phyloP scores from a whole-genome alignment of 2,888 invertebrate species.

The Trichopria drosophilae region DNA sequence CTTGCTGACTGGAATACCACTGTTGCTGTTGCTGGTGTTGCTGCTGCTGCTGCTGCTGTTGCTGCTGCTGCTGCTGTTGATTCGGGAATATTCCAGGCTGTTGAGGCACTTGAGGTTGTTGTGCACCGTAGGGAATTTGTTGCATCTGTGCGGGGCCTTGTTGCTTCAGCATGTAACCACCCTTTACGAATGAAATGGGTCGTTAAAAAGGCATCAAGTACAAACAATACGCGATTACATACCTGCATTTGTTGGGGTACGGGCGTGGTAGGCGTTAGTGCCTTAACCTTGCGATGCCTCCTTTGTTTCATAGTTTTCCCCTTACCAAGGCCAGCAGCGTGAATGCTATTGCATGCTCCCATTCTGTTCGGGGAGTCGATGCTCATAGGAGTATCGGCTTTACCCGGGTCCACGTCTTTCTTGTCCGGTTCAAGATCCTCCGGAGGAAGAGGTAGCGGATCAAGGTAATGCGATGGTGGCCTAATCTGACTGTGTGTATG shows the following conservation, averaged over 20 bases:
- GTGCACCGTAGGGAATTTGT: constrained; percentile 50
- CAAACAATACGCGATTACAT: too few species aligned
- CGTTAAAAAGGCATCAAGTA: too few species aligned
- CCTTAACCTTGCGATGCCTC: constrained; percentile 61
- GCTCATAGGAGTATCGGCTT: constrained; percentile 68
- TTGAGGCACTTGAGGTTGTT: constrained; percentile 53
- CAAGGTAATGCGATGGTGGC: constrained; percentile 83
- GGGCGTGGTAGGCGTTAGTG: constrained; percentile 53
- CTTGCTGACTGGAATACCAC: constrained; percentile 54
- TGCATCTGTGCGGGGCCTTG: constrained; percentile 48
- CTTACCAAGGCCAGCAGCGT: constrained; percentile 63
- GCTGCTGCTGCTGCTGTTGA: constrained; percentile 57
- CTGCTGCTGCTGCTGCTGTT: too few species aligned
- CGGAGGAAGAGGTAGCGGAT: constrained; percentile 86
- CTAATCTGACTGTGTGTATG: constrained; percentile 90
- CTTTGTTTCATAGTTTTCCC: constrained; percentile 61
- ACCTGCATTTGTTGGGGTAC: constrained; percentile 53
- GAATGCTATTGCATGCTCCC: constrained; percentile 62
- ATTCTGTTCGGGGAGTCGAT: constrained; percentile 67
- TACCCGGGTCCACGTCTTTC: constrained; percentile 69
- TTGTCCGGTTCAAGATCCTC: constrained; percentile 84
- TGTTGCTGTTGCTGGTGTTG: constrained; percentile 61
- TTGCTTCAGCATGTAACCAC: too few species aligned
- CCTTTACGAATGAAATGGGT: too few species aligned
- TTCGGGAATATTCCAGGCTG: constrained; percentile 57